These are phyloP conservation scores for Orbicella faveolata DNA, from an alignment of 64 coral and sea anemone species.

Conservation along the genomic window DNA sequence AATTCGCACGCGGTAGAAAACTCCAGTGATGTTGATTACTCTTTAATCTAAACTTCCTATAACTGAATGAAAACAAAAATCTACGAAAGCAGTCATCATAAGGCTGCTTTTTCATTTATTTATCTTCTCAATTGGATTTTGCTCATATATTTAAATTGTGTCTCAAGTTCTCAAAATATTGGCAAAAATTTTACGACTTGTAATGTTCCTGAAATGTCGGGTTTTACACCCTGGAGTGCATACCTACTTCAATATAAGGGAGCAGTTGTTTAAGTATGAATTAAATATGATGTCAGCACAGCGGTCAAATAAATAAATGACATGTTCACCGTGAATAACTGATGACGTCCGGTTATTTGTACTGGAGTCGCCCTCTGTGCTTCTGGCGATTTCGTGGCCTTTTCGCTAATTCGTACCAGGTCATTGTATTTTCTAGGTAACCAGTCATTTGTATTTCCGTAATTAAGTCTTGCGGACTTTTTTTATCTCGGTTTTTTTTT, in stretches of 20 bases:
- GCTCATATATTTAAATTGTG: too few relatives aligned
- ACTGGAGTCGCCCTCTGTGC: neutral
- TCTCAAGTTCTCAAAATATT: too few relatives aligned
- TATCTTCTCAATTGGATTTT: too few relatives aligned
- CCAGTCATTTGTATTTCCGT: neutral
- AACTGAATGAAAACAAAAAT: too few relatives aligned
- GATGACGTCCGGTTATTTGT: neutral
- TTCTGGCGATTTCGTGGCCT: neutral
- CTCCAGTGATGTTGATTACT: too few relatives aligned
- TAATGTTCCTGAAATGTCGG: neutral
- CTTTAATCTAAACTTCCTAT: too few relatives aligned
- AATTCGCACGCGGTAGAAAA: too few relatives aligned
- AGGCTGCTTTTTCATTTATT: too few relatives aligned
- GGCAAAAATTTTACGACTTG: too few relatives aligned
- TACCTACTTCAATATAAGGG: neutral
- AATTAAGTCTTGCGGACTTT: too few relatives aligned
- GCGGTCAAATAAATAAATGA: neutral
- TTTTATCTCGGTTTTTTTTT: too few relatives aligned
- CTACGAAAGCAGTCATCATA: too few relatives aligned
- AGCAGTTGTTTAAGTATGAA: neutral
- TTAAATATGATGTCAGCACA: neutral
- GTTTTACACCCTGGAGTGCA: neutral
- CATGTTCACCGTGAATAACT: neutral
- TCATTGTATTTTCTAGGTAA: neutral
- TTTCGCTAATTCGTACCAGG: neutral